These are phyloP conservation scores for Drosophila azteca DNA, from an alignment of 1,140 invertebrate genomes.

Conservation along the genomic window DNA sequence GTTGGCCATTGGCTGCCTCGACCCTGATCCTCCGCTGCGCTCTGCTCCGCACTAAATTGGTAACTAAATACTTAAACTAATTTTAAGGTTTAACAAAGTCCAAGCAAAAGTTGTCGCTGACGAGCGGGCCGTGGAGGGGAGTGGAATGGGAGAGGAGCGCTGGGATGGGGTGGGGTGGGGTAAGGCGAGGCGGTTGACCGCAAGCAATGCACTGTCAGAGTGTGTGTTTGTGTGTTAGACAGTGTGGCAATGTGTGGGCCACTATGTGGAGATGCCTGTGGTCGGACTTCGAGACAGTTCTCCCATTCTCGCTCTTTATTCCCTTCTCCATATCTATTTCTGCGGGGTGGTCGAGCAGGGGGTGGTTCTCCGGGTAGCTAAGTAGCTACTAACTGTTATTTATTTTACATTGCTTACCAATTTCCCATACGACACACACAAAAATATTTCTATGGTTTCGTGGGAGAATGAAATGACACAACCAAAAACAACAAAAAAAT, in stretches of 20 bases:
- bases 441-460: constrained; percentile 65
- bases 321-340: not conserved
- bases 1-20: constrained; percentile 23
- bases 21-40: constrained; percentile 25
- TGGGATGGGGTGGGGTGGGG: constrained; percentile 4
- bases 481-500: constrained; percentile 8
- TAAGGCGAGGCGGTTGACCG: constrained; percentile 57
- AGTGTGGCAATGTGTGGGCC: constrained; percentile 15
- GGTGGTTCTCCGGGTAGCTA: constrained; percentile 25
- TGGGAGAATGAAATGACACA: not conserved
- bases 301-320: constrained; percentile 2
- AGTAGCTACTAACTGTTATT: constrained; percentile 78
- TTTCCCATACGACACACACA: constrained; percentile 52
- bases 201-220: constrained; percentile 64
- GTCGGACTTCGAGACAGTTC: constrained; percentile 31
- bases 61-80: constrained; percentile 83
- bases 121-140: constrained; percentile 15
- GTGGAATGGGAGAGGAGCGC: not conserved
- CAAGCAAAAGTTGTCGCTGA: constrained; percentile 62
- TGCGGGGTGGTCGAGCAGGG: not conserved
- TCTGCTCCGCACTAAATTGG: constrained; percentile 60
- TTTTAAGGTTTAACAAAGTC: constrained; percentile 82
- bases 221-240: not conserved
- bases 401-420: constrained; percentile 70
- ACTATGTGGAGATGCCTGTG: constrained; percentile 49